Base-by-base conservation (phyloP, 2,113 vertebrate genomes). In the Polypterus bichir region DNA sequence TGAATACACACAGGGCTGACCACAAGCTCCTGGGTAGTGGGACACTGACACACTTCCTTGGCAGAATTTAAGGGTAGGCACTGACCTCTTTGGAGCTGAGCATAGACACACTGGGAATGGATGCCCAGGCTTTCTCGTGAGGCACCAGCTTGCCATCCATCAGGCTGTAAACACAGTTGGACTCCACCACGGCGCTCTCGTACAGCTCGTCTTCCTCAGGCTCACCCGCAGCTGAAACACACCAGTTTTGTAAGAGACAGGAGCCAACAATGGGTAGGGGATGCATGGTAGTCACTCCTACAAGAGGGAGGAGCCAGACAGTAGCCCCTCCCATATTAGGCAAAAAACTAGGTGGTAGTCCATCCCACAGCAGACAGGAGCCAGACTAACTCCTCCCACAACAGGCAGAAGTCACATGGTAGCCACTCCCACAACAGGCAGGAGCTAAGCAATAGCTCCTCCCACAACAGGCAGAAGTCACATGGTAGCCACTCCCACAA, bases 101-200 rank as follows among this genome's bases (percentile, higher is more conserved):
- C 64, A 88, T 73, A 62, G 72, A 71, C 51, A 71, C 7, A n/a
- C 69, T 63, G 56, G 84, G 86, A 11, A 78, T 62, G 6, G 74
- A 71, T 48, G 83, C 86, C 87, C 86, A 89, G 70, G 74, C 78
- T 62, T 77, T 72, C 45, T 83, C 83, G 4, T 77, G 80, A 44
- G 86, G 85, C 44, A 86, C 75, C 65, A 89, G 80, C 46, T 76
- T 69, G 73, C 85, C 79, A 52, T 80, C 86, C 73, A 78, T 66
- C 67, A 89, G 78, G 10, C 64, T 70, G 73, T 86, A 89, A n/a
- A 81, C 78, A 62, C 84, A 84, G 80, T 89, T 89, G 1, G 87
- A 83, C 70, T 88, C 84, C 60, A 78, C 79, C 70, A 87, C 74
- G 0, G 77, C 81, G 0, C 48, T 44, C 66, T 89, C 87, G 47